A percentile compares a stretch with the other conserved stretches of the same genome.
phyloP scores from a whole-genome alignment of 1,140 invertebrate species.

The Centruroides vittatus region DNA sequence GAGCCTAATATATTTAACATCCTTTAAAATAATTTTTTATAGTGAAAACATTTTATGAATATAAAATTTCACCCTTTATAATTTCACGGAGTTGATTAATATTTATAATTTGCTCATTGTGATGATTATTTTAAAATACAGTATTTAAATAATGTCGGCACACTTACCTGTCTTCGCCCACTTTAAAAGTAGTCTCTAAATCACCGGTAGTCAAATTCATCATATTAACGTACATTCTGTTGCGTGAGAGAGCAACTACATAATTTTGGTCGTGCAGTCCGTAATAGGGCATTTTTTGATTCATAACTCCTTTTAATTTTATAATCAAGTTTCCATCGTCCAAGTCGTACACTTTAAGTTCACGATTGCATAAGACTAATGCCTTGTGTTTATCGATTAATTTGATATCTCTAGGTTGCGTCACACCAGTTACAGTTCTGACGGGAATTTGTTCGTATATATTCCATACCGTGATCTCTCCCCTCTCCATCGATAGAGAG shows the following conservation, averaged over 20 bases:
- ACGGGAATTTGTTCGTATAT: conserved; percentile 38
- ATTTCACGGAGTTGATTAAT: not conserved
- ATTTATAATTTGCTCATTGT: too few species aligned
- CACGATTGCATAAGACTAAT: conserved; percentile 61
- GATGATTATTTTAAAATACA: too few species aligned
- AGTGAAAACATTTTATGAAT: not conserved
- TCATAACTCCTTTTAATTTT: conserved; percentile 72
- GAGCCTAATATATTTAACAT: not conserved
- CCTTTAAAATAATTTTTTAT: not conserved
- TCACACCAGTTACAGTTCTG: conserved; percentile 40
- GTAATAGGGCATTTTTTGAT: conserved; percentile 81
- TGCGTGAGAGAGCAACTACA: conserved; percentile 62
- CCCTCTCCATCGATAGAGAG: conserved; percentile 50
- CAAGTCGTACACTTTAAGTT: conserved; percentile 62
- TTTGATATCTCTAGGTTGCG: conserved; percentile 28
- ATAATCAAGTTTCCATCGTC: conserved; percentile 52
- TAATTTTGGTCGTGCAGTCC: conserved; percentile 62
- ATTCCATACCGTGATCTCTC: conserved; percentile 62
- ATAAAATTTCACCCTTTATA: not conserved
- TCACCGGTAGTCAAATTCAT: conserved; percentile 69
- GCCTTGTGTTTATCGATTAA: conserved; percentile 47
- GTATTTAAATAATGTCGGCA: too few species aligned
- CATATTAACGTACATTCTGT: conserved; percentile 79
- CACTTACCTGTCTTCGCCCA: conserved; percentile 20
- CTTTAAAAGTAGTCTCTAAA: conserved; percentile 70